A percentile compares a stretch with the other conserved stretches of the same genome.
Conservation (phyloP, 2,888 invertebrate genomes). For the Diarsia mendica region DNA sequence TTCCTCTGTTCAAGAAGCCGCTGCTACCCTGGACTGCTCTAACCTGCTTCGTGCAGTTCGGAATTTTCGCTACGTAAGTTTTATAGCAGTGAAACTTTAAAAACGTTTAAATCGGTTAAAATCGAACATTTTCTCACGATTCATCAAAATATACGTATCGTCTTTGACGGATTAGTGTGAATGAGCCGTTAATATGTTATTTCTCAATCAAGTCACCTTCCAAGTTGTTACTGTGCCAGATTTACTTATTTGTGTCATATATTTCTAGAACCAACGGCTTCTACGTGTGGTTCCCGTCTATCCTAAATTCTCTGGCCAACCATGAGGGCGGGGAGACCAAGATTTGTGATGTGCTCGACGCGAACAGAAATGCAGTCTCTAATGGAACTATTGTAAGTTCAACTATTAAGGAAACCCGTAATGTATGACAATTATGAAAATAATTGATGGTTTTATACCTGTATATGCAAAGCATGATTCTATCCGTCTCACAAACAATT, state of each 20-base stretch:
- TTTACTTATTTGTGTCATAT: background rate
- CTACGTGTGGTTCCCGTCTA: slow-evolving; percentile 91
- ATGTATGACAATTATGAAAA: background rate
- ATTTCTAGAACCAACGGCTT: slow-evolving; percentile 88
- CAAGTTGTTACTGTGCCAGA: background rate
- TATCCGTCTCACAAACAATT: background rate
- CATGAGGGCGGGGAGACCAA: slow-evolving; percentile 80
- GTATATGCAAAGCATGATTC: background rate
- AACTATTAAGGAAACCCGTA: background rate
- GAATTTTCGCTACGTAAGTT: slow-evolving; percentile 92
- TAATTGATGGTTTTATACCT: background rate
- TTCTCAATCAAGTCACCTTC: background rate
- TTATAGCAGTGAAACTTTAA: background rate
- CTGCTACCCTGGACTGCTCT: slow-evolving; percentile 89
- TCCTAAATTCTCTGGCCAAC: slow-evolving; percentile 88
- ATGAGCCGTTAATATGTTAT: background rate
- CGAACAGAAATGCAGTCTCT: slow-evolving; percentile 65
- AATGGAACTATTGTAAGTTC: slow-evolving; percentile 77
- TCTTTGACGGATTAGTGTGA: too few relatives aligned
- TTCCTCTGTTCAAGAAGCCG: slow-evolving; percentile 89
- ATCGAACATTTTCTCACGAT: too few relatives aligned
- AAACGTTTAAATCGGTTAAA: background rate
- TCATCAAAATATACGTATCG: too few relatives aligned
- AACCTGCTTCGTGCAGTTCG: slow-evolving; percentile 91
- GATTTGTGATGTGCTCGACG: slow-evolving; percentile 85